Base-by-base conservation (phyloP, 2,113 vertebrate species). In the Euleptes europaea region DNA sequence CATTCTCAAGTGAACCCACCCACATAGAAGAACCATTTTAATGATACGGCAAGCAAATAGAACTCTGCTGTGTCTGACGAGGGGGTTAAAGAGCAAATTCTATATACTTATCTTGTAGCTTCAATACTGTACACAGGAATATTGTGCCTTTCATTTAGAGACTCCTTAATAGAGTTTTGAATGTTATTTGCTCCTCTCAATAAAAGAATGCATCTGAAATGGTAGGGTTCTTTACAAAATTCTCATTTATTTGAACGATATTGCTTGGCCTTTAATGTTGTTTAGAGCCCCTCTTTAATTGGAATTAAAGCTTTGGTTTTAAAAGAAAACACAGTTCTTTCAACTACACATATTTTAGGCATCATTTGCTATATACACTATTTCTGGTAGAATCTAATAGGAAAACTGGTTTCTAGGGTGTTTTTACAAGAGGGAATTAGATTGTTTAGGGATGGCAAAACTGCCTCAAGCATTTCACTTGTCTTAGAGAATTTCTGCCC, bases 1-100 rank as follows among this genome's bases (percentile, higher is more conserved):
- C 60, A 70, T 92, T 78, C 81, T 84, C 87, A 87, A 92, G 89
- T 51, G 49, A 94, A 90, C 35, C 76, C 65, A 92, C 88, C 81
- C 91, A 91, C 85, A 54, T 0, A 84, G 19, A 26, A 88, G 1
- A 44, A 65, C 35, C 40, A 83, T 91, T 92, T 91, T 38, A 76
- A 26, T 70, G 89, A 82, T 3, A 13, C 6, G 76, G 19, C 26
- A 13, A 76, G 44, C 3, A 83, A 80, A 90, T 84, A 4, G 70
- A 63, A 47, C 78, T 76, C 66, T 86, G 88, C 0, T 69, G 15
- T 85, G 3, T 78, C 28, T 86, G 3, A 72, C 35, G 19, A 67
- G 79, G n/a, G 21, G 44, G 47, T 86, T 60, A 86, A 86, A 38
- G 44, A 28, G 1, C 11, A 71, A 57, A 60, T 60, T 40, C 40